A percentile compares a stretch with the other conserved stretches of the same genome.
phyloP scores from a whole-genome alignment of 1,140 invertebrate species.

The Frieseomelitta varia region DNA sequence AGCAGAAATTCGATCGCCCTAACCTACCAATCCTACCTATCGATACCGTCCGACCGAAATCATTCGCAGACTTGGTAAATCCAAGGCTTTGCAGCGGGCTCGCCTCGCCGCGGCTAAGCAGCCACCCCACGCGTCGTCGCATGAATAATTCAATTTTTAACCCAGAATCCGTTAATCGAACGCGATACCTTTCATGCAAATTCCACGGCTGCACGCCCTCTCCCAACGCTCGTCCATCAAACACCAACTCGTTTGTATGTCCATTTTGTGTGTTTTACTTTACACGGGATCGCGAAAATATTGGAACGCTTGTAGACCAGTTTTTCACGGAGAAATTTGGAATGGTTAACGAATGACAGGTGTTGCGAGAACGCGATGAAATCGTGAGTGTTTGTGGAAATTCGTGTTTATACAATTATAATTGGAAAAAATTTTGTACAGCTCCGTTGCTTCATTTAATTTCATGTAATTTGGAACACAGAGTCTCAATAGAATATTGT shows the following conservation, averaged over 20 bases:
- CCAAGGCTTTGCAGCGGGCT: not conserved
- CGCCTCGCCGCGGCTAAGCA: not conserved
- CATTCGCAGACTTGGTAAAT: not conserved
- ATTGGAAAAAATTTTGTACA: no score
- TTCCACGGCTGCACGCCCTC: not conserved
- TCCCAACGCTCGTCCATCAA: slow-evolving; percentile 47
- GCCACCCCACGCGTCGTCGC: not conserved
- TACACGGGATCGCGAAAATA: not conserved
- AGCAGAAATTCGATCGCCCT: not conserved
- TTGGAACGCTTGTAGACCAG: not conserved
- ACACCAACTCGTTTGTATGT: slow-evolving; percentile 9
- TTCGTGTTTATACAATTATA: no score
- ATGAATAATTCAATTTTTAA: slow-evolving; percentile 64
- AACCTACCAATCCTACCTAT: not conserved
- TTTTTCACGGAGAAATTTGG: not conserved
- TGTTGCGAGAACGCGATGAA: no score
- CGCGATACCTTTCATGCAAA: slow-evolving; percentile 65
- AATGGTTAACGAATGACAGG: no score
- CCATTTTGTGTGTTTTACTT: not conserved
- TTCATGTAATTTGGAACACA: no score
- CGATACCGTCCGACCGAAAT: not conserved
- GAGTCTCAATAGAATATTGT: no score
- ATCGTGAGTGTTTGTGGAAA: no score
- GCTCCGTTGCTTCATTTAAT: no score
- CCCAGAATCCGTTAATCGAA: slow-evolving; percentile 64